These are phyloP conservation scores for Adrianichthys oophorus DNA, from an alignment of 2,797 vertebrate genomes.

Conservation along the genomic window DNA sequence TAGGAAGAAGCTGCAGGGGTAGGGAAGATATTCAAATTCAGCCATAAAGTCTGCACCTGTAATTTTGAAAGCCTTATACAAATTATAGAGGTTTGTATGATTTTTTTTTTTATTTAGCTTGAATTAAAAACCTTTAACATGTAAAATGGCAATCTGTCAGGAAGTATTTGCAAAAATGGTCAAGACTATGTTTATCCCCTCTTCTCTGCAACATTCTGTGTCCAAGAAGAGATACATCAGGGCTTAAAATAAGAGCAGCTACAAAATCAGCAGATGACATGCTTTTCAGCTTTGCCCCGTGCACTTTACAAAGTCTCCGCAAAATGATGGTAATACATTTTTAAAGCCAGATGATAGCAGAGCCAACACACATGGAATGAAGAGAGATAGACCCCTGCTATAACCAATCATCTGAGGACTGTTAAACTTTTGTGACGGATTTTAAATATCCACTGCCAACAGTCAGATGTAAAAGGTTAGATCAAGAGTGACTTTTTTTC, in stretches of 20 bases:
- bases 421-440: not conserved
- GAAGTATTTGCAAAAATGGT: too few species aligned
- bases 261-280: conserved; percentile 17
- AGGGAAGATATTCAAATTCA: too few species aligned
- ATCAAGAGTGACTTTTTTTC: not conserved
- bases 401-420: not conserved
- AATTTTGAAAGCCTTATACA: too few species aligned
- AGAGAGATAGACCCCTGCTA: not conserved
- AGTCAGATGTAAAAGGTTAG: not conserved
- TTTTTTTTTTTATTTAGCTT: not conserved
- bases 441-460: not conserved
- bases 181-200: too few species aligned
- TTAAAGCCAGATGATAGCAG: conserved; percentile 9
- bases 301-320: conserved; percentile 11
- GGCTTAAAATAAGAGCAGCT: conserved; percentile 18
- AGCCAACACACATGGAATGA: not conserved
- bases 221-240: conserved; percentile 20
- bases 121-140: not conserved
- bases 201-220: too few species aligned
- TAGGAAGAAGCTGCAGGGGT: too few species aligned
- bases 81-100: too few species aligned
- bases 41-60: too few species aligned
- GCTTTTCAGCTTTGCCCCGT: conserved; percentile 18
- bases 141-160: too few species aligned
- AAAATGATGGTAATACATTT: conserved; percentile 13